A percentile compares a stretch with the other conserved stretches of the same genome.
Evolutionary conservation across 2,797 vertebrate species (phyloP).

Genomic region (Cephalopachus bancanus): DNA sequence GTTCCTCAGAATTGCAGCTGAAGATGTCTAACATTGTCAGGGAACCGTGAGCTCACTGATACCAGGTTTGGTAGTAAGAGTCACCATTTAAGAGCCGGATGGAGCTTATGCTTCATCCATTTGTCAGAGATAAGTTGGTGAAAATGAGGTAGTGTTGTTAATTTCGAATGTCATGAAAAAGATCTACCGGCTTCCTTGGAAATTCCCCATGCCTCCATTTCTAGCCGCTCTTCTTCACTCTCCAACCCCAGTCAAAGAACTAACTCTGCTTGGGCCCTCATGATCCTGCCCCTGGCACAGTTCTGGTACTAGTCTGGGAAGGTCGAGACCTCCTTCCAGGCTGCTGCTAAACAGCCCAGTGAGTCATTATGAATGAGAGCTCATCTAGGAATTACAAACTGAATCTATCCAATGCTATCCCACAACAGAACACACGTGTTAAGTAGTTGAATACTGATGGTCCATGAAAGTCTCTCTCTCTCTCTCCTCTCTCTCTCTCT

Average conservation of each 20-base stretch:
- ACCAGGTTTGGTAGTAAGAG: neutral
- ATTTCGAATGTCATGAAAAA: neutral
- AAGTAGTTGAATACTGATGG: too few species aligned
- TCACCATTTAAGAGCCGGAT: neutral
- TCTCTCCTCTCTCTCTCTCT: too few species aligned
- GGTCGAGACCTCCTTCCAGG: neutral
- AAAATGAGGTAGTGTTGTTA: neutral
- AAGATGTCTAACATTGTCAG: neutral
- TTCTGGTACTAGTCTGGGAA: neutral
- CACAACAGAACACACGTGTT: too few species aligned
- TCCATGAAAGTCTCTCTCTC: too few species aligned
- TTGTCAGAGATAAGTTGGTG: neutral
- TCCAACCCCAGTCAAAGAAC: neutral
- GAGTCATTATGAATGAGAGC: too few species aligned
- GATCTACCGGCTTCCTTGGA: neutral
- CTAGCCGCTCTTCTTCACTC: neutral
- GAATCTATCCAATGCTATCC: too few species aligned
- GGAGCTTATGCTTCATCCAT: neutral
- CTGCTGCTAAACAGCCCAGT: neutral
- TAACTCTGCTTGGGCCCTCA: neutral
- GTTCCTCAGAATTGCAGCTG: neutral
- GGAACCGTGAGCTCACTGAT: neutral
- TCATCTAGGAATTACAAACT: too few species aligned
- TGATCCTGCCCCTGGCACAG: neutral
- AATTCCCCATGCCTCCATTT: neutral